These are phyloP conservation scores for Zosterops borbonicus DNA, from an alignment of 2,113 vertebrate genomes.

Conservation along the genomic window DNA sequence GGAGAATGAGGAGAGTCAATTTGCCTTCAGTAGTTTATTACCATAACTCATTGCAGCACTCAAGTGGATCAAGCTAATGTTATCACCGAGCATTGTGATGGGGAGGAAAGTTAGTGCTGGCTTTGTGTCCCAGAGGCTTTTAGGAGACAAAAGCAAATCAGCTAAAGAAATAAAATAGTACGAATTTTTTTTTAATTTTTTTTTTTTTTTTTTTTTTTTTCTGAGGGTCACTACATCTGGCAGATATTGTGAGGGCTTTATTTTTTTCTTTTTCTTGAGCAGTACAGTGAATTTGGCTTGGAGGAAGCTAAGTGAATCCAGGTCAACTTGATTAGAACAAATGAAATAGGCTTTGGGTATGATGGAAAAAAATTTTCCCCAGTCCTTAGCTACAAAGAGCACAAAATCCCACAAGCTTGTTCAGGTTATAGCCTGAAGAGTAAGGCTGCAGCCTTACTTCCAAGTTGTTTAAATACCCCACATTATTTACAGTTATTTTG, in stretches of 20 bases:
- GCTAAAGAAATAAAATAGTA: conserved; percentile 23
- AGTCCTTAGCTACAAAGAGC: not conserved
- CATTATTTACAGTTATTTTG: conserved; percentile 4
- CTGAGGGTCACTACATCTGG: conserved; percentile 21
- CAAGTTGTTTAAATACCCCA: not conserved
- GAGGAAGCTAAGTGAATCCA: conserved; percentile 42
- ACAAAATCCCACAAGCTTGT: not conserved
- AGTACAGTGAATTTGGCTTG: conserved; percentile 34
- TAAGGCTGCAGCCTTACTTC: not conserved
- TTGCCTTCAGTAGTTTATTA: conserved; percentile 35
- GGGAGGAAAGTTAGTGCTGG: not conserved
- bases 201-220: not conserved
- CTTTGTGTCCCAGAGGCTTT: conserved; percentile 41
- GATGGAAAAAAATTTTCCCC: conserved; percentile 6
- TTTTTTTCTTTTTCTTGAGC: not conserved
- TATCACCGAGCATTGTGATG: not conserved
- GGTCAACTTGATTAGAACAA: conserved; percentile 53
- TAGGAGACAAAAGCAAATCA: conserved; percentile 40
- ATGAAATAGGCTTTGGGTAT: not conserved
- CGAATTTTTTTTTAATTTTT: not conserved
- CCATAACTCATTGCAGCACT: not conserved
- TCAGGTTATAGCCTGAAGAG: not conserved
- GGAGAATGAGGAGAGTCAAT: not conserved
- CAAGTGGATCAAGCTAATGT: conserved; percentile 41
- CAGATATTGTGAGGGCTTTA: not conserved